These are phyloP conservation scores for Podargus strigoides DNA, from an alignment of 2,797 vertebrate genomes.

Conservation along the genomic window DNA sequence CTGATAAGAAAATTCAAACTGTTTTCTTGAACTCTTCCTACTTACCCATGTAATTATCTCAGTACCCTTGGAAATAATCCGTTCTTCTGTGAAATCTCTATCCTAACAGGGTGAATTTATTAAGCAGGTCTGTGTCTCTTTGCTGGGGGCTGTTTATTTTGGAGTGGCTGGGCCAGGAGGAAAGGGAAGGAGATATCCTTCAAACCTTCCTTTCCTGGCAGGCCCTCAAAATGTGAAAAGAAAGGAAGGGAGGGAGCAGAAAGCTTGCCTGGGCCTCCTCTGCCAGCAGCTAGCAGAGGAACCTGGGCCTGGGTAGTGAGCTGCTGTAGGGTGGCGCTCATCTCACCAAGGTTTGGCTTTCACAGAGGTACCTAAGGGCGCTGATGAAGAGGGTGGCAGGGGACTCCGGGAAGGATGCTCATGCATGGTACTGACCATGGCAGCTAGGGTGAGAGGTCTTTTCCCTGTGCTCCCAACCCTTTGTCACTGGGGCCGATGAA, in stretches of 20 bases:
- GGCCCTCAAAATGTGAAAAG: background rate
- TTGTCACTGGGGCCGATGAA: background rate
- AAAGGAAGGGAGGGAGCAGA: background rate
- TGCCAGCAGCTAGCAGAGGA: background rate
- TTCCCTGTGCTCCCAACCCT: background rate
- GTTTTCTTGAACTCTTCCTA: constrained; percentile 54
- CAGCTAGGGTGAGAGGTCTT: background rate
- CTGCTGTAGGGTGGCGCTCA: accelerated
- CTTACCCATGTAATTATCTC: constrained; percentile 60
- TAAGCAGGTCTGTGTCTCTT: background rate
- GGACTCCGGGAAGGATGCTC: background rate
- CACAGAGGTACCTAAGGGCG: background rate
- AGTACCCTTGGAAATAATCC: constrained; percentile 55
- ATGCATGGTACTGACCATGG: accelerated
- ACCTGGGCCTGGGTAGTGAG: background rate
- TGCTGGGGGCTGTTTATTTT: constrained; percentile 51
- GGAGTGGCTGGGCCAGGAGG: constrained; percentile 11
- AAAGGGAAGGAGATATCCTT: constrained; percentile 5
- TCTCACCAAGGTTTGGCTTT: background rate
- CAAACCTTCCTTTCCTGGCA: background rate
- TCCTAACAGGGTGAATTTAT: constrained; percentile 15
- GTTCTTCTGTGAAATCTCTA: background rate
- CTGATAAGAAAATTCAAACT: constrained; percentile 61
- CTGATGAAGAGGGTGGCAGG: background rate
- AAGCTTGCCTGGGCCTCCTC: background rate